These are phyloP conservation scores for Paramormyrops hopkinsi DNA, from an alignment of 2,797 vertebrate genomes.

Conservation along the genomic window DNA sequence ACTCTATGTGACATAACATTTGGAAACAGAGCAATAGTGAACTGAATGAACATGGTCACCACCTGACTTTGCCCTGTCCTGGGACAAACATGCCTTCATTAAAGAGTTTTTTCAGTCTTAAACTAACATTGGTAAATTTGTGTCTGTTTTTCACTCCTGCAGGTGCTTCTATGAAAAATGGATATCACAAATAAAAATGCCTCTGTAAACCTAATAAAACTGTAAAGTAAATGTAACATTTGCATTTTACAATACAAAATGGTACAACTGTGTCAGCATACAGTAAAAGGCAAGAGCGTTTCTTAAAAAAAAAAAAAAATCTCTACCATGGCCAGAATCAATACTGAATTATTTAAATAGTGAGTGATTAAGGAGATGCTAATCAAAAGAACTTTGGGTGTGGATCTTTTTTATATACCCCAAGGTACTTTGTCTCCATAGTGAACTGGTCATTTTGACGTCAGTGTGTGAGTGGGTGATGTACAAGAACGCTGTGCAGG, in stretches of 20 bases:
- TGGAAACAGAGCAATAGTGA: background rate
- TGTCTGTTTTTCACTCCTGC: background rate
- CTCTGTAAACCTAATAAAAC: background rate
- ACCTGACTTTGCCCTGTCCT: background rate
- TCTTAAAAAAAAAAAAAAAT: background rate
- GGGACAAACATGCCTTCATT: background rate
- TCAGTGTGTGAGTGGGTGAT: background rate
- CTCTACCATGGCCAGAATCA: background rate
- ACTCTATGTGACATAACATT: background rate
- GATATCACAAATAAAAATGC: background rate
- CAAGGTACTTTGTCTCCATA: background rate
- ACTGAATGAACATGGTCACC: background rate
- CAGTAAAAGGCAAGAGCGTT: background rate
- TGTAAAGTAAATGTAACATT: background rate
- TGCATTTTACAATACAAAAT: background rate
- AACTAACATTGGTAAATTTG: background rate
- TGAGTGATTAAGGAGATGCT: background rate
- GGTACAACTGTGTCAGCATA: background rate
- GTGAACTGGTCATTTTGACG: background rate
- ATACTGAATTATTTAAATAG: background rate
- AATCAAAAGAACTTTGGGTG: background rate
- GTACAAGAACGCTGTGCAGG: background rate
- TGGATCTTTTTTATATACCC: background rate
- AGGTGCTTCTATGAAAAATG: background rate
- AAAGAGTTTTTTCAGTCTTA: background rate